phyloP scores from a whole-genome alignment of 2,797 vertebrate species.

The Sarcophilus harrisii region DNA sequence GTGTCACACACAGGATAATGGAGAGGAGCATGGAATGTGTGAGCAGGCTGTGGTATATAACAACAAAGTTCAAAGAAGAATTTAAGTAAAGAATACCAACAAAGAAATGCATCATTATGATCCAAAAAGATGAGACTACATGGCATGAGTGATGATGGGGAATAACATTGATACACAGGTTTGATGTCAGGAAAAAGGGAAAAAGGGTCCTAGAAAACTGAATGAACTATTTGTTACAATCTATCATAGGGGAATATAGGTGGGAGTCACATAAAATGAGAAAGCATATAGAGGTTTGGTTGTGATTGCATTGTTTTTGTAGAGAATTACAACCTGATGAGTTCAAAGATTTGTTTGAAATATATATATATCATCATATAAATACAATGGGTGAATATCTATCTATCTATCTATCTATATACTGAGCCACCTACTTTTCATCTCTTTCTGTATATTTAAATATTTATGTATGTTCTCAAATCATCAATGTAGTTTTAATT shows the following conservation, averaged over 20 bases:
- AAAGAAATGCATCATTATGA: neutral
- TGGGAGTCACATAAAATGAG: neutral
- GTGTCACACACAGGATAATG: neutral
- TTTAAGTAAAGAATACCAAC: neutral
- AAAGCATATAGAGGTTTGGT: neutral
- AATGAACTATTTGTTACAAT: neutral
- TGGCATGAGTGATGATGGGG: too few species aligned
- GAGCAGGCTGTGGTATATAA: neutral
- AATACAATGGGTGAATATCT: neutral
- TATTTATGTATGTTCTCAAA: neutral
- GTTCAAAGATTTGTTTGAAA: neutral
- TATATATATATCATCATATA: neutral
- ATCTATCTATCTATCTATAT: neutral
- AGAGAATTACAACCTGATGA: neutral
- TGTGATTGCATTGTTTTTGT: neutral
- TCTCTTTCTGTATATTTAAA: neutral
- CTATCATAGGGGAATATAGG: neutral
- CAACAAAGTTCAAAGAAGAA: neutral
- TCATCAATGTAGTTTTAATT: neutral
- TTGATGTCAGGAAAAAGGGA: neutral
- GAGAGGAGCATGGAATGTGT: neutral
- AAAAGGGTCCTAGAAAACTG: neutral
- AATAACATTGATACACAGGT: neutral
- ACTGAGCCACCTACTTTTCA: neutral
- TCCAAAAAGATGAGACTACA: neutral